phyloP scores from a whole-genome alignment of 1,140 invertebrate species.

The Drosophila quadrilineata region DNA sequence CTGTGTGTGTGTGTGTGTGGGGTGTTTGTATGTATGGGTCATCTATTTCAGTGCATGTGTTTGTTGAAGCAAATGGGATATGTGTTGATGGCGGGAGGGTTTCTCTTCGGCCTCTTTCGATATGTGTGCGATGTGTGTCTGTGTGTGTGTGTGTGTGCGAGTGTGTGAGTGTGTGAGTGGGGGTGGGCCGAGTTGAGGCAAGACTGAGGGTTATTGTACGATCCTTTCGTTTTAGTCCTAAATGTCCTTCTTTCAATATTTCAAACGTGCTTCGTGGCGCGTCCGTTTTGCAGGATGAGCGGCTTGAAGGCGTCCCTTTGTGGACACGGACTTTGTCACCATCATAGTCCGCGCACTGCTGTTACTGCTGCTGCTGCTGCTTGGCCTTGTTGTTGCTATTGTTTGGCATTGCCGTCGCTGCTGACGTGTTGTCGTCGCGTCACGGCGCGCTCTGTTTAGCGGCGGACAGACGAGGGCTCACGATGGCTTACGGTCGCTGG shows the following conservation, averaged over 20 bases:
- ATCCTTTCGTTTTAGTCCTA: constrained; percentile 80
- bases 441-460: constrained; percentile 65
- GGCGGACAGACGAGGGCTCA: constrained; percentile 38
- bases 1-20: constrained; percentile 12
- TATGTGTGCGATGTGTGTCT: constrained; percentile 36
- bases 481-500: constrained; percentile 22
- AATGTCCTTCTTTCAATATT: constrained; percentile 81
- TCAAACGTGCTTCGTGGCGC: constrained; percentile 78
- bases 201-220: constrained; percentile 62
- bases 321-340: constrained; percentile 49
- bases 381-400: constrained; percentile 36
- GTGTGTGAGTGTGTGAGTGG: constrained; percentile 32
- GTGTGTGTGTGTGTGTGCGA: constrained; percentile 23
- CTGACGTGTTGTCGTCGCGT: constrained; percentile 71
- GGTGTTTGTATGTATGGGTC: constrained; percentile 40
- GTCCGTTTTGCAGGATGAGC: constrained; percentile 71
- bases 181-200: constrained; percentile 29
- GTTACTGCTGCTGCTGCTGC: constrained; percentile 2
- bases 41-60: constrained; percentile 41
- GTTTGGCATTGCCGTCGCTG: constrained; percentile 61
- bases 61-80: constrained; percentile 77
- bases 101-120: constrained; percentile 49
- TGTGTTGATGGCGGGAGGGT: constrained; percentile 52
- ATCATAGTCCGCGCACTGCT: constrained; percentile 18
- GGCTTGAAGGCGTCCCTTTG: constrained; percentile 62